Conservation (phyloP, 2,888 invertebrate species). For the Meta bourneti region DNA sequence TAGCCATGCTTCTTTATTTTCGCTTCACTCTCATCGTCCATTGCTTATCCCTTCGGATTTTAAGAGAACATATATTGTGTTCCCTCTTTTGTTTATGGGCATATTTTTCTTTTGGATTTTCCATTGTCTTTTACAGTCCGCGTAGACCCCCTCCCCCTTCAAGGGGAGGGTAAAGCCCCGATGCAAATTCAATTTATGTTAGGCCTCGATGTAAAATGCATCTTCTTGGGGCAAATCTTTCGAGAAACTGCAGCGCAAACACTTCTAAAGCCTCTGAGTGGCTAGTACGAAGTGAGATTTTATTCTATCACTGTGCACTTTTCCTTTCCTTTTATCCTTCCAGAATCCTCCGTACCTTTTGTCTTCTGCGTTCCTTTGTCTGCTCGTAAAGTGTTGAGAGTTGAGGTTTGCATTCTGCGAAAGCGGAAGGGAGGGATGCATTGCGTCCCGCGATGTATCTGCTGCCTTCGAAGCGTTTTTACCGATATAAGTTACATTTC, state of each 20-base stretch:
- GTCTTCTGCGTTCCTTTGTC: neutral
- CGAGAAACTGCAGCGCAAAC: slow-evolving; percentile 61
- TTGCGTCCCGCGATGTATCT: neutral
- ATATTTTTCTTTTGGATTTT: slow-evolving; percentile 17
- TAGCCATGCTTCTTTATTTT: neutral
- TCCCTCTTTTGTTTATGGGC: slow-evolving; percentile 6
- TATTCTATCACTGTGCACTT: slow-evolving; percentile 49
- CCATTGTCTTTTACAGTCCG: slow-evolving; percentile 27
- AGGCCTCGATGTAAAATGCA: slow-evolving; percentile 68
- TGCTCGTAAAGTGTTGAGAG: slow-evolving; percentile 43
- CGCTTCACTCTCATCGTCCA: neutral
- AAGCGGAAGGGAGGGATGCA: neutral
- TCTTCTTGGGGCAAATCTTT: slow-evolving; percentile 48
- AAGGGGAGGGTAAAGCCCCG: slow-evolving; percentile 6
- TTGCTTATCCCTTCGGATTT: slow-evolving; percentile 51
- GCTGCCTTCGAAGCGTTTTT: neutral
- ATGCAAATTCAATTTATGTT: slow-evolving; percentile 73
- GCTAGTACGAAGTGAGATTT: slow-evolving; percentile 59
- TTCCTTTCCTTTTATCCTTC: slow-evolving; percentile 8
- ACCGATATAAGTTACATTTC: slow-evolving; percentile 13
- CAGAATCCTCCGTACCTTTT: slow-evolving; percentile 8
- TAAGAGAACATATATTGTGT: slow-evolving; percentile 46
- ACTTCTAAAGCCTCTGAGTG: slow-evolving; percentile 50
- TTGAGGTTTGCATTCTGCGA: slow-evolving; percentile 33
- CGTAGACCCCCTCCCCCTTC: neutral